Evolutionary conservation across 1,140 invertebrate species (phyloP).

Genomic region (Charaxes varanes): DNA sequence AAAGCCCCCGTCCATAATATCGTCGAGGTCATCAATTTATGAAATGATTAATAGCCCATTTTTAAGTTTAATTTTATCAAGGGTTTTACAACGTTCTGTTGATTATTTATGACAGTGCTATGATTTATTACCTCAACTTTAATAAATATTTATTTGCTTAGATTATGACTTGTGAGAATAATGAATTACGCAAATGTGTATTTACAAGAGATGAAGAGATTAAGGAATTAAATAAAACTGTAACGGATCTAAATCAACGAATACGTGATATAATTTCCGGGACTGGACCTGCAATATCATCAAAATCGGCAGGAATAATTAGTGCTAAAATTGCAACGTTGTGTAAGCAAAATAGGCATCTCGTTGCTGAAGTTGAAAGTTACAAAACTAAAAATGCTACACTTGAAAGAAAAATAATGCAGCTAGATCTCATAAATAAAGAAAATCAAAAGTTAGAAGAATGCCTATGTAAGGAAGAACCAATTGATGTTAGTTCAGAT

Average conservation of each 20-base stretch:
- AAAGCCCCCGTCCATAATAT: too few species aligned
- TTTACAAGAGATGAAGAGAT: slow-evolving; percentile 73
- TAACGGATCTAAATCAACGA: slow-evolving; percentile 70
- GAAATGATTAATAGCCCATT: too few species aligned
- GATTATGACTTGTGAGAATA: slow-evolving; percentile 63
- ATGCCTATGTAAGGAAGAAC: slow-evolving; percentile 50
- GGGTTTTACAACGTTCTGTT: too few species aligned
- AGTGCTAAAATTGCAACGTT: slow-evolving; percentile 74
- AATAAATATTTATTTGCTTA: slow-evolving; percentile 14
- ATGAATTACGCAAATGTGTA: slow-evolving; percentile 54
- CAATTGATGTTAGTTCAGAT: slow-evolving; percentile 41
- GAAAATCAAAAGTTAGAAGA: slow-evolving; percentile 51
- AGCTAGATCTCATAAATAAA: slow-evolving; percentile 42
- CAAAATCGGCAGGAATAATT: slow-evolving; percentile 68
- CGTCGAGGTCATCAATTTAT: too few species aligned
- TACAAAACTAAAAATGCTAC: slow-evolving; percentile 69
- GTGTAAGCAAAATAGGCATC: slow-evolving; percentile 75
- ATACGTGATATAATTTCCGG: slow-evolving; percentile 74
- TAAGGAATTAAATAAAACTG: slow-evolving; percentile 64
- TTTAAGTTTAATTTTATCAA: too few species aligned
- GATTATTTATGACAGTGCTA: too few species aligned
- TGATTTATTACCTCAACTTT: too few species aligned
- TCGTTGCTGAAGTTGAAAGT: slow-evolving; percentile 72
- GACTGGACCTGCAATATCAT: slow-evolving; percentile 66
- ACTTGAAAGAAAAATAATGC: slow-evolving; percentile 64